These are phyloP conservation scores for Paramisgurnus dabryanus DNA, from an alignment of 2,113 vertebrate species.

Conservation along the genomic window DNA sequence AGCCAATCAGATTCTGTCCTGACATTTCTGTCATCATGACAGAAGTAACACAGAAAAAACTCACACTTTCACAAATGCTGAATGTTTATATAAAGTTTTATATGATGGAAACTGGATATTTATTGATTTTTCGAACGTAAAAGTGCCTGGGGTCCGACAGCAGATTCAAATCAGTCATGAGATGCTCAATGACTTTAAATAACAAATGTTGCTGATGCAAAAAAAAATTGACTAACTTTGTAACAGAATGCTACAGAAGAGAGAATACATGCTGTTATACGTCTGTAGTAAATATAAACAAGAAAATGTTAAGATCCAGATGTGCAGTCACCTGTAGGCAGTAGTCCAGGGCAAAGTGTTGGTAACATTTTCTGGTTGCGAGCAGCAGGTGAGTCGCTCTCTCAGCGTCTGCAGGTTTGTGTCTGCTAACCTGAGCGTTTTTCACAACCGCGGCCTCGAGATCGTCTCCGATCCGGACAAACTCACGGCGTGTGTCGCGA, in stretches of 20 bases:
- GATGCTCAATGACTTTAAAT: too few relatives aligned
- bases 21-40: not conserved
- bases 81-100: too few relatives aligned
- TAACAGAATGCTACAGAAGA: too few relatives aligned
- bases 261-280: too few relatives aligned
- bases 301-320: not conserved
- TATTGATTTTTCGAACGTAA: not conserved
- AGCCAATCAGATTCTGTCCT: constrained; percentile 13
- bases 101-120: not conserved
- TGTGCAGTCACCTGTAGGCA: constrained; percentile 69
- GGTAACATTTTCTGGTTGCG: constrained; percentile 74
- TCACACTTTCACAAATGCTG: too few relatives aligned
- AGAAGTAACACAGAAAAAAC: not conserved
- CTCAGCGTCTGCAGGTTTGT: constrained; percentile 66
- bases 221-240: too few relatives aligned
- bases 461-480: constrained; percentile 72
- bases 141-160: too few relatives aligned
- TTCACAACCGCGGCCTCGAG: constrained; percentile 66
- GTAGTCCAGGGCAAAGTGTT: constrained; percentile 78
- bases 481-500: constrained; percentile 68
- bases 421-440: constrained; percentile 69
- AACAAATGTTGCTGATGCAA: too few relatives aligned
- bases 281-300: not conserved
- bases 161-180: too few relatives aligned
- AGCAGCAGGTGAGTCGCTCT: constrained; percentile 72